These are phyloP conservation scores for Agelastica alni DNA, from an alignment of 2,888 invertebrate genomes.

Conservation along the genomic window DNA sequence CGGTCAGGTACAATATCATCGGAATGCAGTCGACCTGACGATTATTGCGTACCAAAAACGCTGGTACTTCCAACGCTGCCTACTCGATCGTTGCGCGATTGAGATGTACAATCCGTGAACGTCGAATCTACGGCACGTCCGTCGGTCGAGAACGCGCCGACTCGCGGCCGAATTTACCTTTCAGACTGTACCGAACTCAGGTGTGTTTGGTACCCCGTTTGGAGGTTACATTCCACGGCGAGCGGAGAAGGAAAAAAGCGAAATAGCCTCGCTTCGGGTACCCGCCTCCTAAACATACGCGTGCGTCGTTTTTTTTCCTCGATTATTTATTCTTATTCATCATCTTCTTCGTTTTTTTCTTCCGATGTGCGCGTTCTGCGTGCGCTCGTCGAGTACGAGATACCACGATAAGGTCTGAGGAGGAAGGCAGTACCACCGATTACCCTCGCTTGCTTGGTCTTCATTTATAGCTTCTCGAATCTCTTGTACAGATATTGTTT, in stretches of 20 bases:
- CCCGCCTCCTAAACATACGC: too few species aligned
- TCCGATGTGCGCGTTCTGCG: slow-evolving; percentile 34
- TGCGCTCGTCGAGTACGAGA: slow-evolving; percentile 1
- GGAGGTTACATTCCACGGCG: slow-evolving; percentile 57
- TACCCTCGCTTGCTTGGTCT: too few species aligned
- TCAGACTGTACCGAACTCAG: slow-evolving; percentile 55
- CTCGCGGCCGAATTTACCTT: slow-evolving; percentile 36
- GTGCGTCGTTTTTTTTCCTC: slow-evolving; percentile 9
- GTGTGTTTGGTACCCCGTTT: slow-evolving; percentile 56
- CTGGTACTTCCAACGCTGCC: slow-evolving; percentile 19
- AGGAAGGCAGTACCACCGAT: too few species aligned
- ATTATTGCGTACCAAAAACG: slow-evolving; percentile 33
- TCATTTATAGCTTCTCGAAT: too few species aligned
- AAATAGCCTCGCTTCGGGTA: slow-evolving; percentile 42
- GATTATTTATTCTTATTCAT: slow-evolving; percentile 7
- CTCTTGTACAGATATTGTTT: too few species aligned
- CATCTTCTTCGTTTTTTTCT: slow-evolving; percentile 2
- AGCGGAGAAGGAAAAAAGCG: slow-evolving; percentile 57
- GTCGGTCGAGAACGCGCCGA: slow-evolving; percentile 25
- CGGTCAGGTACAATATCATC: slow-evolving; percentile 57
- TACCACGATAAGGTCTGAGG: too few species aligned
- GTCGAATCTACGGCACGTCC: slow-evolving; percentile 40
- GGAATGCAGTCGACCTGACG: slow-evolving; percentile 53
- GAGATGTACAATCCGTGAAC: slow-evolving; percentile 47
- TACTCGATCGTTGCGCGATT: slow-evolving; percentile 44